Conservation (phyloP, 2,888 invertebrate genomes). For the Ophioninae sp. region DNA sequence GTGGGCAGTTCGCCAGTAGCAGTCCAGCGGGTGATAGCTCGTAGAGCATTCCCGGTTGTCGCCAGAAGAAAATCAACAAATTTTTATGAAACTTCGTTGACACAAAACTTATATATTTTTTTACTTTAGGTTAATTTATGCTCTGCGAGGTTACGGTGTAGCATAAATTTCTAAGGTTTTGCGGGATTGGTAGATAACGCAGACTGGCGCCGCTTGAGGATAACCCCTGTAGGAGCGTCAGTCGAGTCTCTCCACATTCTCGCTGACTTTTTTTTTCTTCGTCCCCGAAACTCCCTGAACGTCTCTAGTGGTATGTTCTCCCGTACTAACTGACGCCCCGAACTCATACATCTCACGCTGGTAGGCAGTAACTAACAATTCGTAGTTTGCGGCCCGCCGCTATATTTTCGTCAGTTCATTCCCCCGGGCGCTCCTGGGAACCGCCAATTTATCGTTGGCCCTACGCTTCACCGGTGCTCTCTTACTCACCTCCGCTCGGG, state of each 20-base stretch:
- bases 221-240: conserved; percentile 35
- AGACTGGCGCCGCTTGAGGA: conserved; percentile 54
- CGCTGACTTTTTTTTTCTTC: conserved; percentile 6
- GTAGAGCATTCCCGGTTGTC: not conserved
- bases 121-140: conserved; percentile 2
- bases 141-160: conserved; percentile 10
- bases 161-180: conserved; percentile 51
- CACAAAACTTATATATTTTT: conserved; percentile 18
- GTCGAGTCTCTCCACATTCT: conserved; percentile 3
- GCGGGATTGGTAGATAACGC: conserved; percentile 37
- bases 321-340: conserved; percentile 60
- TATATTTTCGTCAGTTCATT: conserved; percentile 79
- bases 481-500: conserved; percentile 27
- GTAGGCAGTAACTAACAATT: conserved; percentile 78
- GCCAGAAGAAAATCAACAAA: not conserved
- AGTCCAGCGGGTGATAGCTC: not conserved
- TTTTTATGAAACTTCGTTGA: not conserved
- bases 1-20: not conserved
- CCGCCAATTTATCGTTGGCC: conserved; percentile 76
- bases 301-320: conserved; percentile 30
- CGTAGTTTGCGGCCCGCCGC: conserved; percentile 78
- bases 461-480: conserved; percentile 61
- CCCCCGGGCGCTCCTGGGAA: conserved; percentile 74
- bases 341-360: conserved; percentile 76
- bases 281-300: conserved; percentile 1